Evolutionary conservation across 2,797 vertebrate species (phyloP).

Genomic region (Fundulus diaphanus): DNA sequence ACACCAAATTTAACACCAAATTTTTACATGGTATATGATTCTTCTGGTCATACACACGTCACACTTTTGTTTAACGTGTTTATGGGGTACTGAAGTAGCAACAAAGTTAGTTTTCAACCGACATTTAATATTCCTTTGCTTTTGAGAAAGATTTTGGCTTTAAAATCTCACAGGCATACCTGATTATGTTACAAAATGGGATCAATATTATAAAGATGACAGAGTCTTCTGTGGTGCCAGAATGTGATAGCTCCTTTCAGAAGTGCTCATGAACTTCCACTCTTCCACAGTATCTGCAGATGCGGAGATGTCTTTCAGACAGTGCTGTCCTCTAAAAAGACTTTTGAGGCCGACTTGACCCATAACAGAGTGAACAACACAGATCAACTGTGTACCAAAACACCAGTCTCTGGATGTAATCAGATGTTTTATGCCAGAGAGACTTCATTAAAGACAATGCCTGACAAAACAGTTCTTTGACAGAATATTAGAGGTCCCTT

Average conservation of each 20-base stretch:
- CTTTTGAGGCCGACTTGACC: background rate
- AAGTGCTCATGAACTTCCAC: background rate
- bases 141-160: background rate
- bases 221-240: background rate
- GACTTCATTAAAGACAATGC: background rate
- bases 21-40: background rate
- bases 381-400: too few species aligned
- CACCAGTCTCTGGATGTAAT: background rate
- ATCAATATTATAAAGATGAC: background rate
- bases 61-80: background rate
- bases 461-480: background rate
- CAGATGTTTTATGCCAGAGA: background rate
- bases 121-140: too few species aligned
- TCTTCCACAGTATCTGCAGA: background rate
- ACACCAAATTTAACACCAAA: background rate
- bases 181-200: background rate
- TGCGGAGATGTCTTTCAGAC: background rate
- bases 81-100: background rate
- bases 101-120: too few species aligned
- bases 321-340: background rate
- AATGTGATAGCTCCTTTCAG: background rate
- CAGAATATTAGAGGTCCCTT: background rate
- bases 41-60: background rate
- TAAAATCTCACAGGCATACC: background rate
- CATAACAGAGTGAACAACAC: background rate